These are phyloP conservation scores for Thymallus thymallus DNA, from an alignment of 2,113 vertebrate genomes.

Conservation along the genomic window DNA sequence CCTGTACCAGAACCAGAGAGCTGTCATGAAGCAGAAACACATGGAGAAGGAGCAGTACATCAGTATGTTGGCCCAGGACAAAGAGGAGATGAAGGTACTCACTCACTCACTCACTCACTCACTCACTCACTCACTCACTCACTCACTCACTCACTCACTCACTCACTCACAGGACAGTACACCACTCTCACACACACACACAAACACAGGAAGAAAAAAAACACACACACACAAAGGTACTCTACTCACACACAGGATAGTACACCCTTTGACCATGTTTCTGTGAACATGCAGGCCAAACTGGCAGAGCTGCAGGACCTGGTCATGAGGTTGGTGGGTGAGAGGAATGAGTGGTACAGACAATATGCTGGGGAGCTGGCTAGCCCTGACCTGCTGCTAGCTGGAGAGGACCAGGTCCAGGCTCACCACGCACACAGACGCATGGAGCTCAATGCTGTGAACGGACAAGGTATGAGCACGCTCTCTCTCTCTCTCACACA, in stretches of 20 bases:
- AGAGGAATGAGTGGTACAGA: constrained; percentile 87
- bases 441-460: constrained; percentile 62
- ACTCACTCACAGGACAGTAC: background rate
- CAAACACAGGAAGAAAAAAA: too few species aligned
- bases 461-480: constrained; percentile 72
- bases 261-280: background rate
- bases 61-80: constrained; percentile 90
- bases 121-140: background rate
- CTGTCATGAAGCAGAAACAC: constrained; percentile 91
- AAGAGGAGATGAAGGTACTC: constrained; percentile 94
- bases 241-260: background rate
- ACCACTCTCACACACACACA: too few species aligned
- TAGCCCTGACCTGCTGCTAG: constrained; percentile 58
- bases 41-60: constrained; percentile 94
- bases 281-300: constrained; percentile 75
- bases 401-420: constrained; percentile 13
- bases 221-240: background rate
- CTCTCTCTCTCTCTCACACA: too few species aligned
- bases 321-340: constrained; percentile 85
- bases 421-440: constrained; percentile 46
- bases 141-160: background rate
- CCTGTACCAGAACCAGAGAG: constrained; percentile 94
- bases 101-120: too few species aligned
- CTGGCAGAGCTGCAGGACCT: constrained; percentile 90
- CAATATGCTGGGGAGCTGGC: constrained; percentile 73